phyloP scores from a whole-genome alignment of 2,888 invertebrate species.

The Keiferia lycopersicella region DNA sequence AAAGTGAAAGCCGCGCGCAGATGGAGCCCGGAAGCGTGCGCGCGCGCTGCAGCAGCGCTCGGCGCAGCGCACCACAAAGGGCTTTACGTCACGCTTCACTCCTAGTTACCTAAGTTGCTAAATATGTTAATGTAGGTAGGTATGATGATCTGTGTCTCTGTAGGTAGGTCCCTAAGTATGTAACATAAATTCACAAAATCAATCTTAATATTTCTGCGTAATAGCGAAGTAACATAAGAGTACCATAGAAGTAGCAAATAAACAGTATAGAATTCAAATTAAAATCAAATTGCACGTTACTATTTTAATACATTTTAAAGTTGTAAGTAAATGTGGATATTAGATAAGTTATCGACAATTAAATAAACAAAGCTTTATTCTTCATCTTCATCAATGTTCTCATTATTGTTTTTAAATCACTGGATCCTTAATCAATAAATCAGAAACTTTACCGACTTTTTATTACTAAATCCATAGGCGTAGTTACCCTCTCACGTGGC shows the following conservation, averaged over 20 bases:
- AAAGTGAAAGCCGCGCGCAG: slow-evolving; percentile 80
- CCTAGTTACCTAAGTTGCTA: slow-evolving; percentile 1
- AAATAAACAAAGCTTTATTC: background rate
- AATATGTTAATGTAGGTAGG: slow-evolving; percentile 2
- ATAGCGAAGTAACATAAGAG: background rate
- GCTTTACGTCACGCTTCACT: slow-evolving; percentile 47
- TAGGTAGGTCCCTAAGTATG: background rate
- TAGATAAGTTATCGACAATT: background rate
- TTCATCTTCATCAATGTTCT: background rate
- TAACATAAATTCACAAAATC: background rate
- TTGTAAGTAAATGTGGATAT: background rate
- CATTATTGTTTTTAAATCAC: background rate
- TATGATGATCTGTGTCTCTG: background rate
- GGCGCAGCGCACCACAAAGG: slow-evolving; percentile 36
- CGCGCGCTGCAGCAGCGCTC: slow-evolving; percentile 52
- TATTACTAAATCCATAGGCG: slow-evolving; percentile 78
- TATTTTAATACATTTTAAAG: background rate
- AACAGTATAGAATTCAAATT: background rate
- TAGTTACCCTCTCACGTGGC: slow-evolving; percentile 63
- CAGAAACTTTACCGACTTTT: slow-evolving; percentile 79
- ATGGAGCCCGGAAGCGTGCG: slow-evolving; percentile 73
- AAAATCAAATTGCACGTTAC: background rate
- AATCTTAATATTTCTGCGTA: slow-evolving; percentile 1
- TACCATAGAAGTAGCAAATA: too few species aligned
- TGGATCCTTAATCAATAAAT: slow-evolving; percentile 36